phyloP scores from a whole-genome alignment of 2,113 vertebrate species.

The Osmerus eperlanus region DNA sequence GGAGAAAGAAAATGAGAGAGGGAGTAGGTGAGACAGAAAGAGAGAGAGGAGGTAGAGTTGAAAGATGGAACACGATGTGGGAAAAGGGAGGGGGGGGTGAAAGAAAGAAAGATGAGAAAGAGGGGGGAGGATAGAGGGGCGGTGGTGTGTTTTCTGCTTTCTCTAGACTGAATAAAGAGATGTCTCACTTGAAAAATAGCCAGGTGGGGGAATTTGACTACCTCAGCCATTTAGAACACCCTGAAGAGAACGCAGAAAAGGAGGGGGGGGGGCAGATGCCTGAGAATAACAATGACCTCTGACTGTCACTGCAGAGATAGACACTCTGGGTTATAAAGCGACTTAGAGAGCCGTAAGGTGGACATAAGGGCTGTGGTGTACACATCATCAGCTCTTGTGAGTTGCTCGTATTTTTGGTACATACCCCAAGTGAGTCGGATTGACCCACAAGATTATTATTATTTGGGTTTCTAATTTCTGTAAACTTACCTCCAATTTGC shows the following conservation, averaged over 20 bases:
- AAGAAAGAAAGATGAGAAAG: constrained; percentile 12
- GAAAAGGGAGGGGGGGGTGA: constrained; percentile 7
- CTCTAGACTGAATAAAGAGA: constrained; percentile 58
- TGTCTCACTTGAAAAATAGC: constrained; percentile 69
- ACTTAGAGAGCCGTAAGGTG: neutral
- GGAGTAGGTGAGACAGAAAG: constrained; percentile 14
- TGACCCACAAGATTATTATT: no score
- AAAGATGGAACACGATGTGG: constrained; percentile 5
- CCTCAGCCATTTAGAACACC: constrained; percentile 68
- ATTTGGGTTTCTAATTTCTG: no score
- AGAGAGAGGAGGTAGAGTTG: constrained; percentile 21
- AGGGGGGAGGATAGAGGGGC: constrained; percentile 8
- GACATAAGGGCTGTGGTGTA: neutral
- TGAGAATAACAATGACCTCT: constrained; percentile 26
- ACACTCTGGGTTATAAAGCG: neutral
- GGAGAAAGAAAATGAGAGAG: constrained; percentile 28
- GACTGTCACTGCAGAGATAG: constrained; percentile 12
- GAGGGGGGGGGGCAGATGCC: neutral
- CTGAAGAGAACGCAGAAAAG: constrained; percentile 36
- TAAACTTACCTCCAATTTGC: no score
- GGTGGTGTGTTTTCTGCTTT: constrained; percentile 2
- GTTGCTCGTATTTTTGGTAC: no score
- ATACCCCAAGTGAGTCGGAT: no score
- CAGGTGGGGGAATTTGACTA: constrained; percentile 66
- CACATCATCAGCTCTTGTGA: no score